Percentiles rank a stretch among this genome's conserved stretches.
Conservation (phyloP, 2,797 vertebrate species). For the Huso huso region DNA sequence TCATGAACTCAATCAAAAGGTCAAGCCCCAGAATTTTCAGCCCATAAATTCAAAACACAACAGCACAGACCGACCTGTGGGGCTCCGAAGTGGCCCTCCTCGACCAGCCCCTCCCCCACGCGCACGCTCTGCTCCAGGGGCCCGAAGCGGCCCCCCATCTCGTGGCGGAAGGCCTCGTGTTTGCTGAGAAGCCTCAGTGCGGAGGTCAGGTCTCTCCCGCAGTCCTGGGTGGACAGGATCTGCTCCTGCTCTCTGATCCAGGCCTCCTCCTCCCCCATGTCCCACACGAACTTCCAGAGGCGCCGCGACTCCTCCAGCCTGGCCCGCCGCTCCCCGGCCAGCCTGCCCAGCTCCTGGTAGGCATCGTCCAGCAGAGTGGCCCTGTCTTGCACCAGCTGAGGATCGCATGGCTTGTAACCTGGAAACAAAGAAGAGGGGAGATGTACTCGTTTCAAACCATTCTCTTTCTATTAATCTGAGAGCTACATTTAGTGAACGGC, state of each 20-base stretch:
- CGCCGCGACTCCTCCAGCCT: slow-evolving; percentile 78
- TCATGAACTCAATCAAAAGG: no score
- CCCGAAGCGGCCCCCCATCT: slow-evolving; percentile 82
- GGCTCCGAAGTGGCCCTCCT: slow-evolving; percentile 73
- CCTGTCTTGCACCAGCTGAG: slow-evolving; percentile 71
- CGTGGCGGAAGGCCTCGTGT: slow-evolving; percentile 79
- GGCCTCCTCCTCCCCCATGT: slow-evolving; percentile 80
- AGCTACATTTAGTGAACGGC: no score
- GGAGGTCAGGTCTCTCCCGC: slow-evolving; percentile 80
- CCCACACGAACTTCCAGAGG: slow-evolving; percentile 91
- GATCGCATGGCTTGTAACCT: slow-evolving; percentile 89
- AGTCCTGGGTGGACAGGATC: slow-evolving; percentile 75
- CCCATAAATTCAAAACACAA: no score
- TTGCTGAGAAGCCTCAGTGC: slow-evolving; percentile 81
- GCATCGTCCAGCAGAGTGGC: slow-evolving; percentile 66
- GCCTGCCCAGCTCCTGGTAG: slow-evolving; percentile 72
- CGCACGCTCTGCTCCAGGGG: slow-evolving; percentile 75
- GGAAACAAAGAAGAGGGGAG: neutral
- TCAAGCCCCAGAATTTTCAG: no score
- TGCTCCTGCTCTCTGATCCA: slow-evolving; percentile 93
- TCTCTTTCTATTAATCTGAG: no score
- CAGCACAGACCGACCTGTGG: slow-evolving; percentile 47
- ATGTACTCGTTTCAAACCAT: no score
- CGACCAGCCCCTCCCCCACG: slow-evolving; percentile 64
- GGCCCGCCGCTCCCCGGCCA: slow-evolving; percentile 59